Evolutionary conservation across 2,797 vertebrate genomes (phyloP), one percentile per base, ranked within the genome.

Genomic region (Schizopygopsis malacanthus): DNA sequence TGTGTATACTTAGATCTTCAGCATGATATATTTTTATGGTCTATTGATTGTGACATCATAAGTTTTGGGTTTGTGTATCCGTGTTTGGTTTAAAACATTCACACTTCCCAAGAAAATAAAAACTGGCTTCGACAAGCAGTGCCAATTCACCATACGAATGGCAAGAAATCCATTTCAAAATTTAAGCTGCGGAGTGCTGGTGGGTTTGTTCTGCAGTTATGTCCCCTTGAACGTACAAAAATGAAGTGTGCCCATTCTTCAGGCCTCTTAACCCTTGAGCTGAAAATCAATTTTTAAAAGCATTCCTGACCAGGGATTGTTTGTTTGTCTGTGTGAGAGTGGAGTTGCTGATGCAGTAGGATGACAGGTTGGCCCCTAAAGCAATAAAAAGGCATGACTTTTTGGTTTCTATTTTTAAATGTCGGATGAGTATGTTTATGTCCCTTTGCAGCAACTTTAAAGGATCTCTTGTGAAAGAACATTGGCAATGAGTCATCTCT

Each of bases 1-100:
- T 85, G 82, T 89, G 90, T 92, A 91, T 93, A 88, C 93, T 92
- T 91, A 94, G 90, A 90, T 90, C 89, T 91, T 87, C 88, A 92
- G 90, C 92, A 92, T 93, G 90, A 88, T 88, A 85, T 91, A 90
- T 92, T 87, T 87, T 86, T 81, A 86, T 79, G 73, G 88, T 77
- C 43, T 81, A 71, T 63, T 67, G 47, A 82, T 82, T 79, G 83
- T 54, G 79, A 67, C 71, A 71, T 76, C 80, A 81, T 52, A 71
- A 76, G 82, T 52, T 69, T 50, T 69, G 79, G 71, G 43, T 72
- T 86, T 47, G 71, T 86, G 80, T 76, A 11, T 67, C 25, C 18
- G 37, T 43, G 45, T 70, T 83, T 52, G 22, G 50, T 87, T 84
- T 45, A 15, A 59, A 61, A 79, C 22, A 6, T 73, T 43, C n/a